Conservation (phyloP, 1,140 invertebrate species). For the Camponotus floridanus region DNA sequence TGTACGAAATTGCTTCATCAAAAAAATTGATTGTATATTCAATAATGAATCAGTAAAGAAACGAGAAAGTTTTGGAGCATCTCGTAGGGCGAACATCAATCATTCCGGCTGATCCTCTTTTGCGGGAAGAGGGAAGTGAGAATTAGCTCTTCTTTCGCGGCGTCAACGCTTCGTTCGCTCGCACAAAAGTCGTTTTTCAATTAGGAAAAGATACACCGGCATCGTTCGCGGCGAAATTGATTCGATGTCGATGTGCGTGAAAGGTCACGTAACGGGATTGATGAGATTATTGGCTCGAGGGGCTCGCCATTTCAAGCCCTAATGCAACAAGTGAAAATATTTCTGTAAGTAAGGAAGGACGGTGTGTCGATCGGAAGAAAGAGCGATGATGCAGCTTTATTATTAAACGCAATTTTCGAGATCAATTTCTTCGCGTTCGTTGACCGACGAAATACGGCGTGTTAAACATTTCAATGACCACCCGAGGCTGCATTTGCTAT, state of each 20-base stretch:
- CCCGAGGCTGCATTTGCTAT: slow-evolving; percentile 38
- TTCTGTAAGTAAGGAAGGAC: slow-evolving; percentile 22
- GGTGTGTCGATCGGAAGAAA: slow-evolving; percentile 22
- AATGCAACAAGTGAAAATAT: slow-evolving; percentile 63
- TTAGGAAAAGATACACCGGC: slow-evolving; percentile 49
- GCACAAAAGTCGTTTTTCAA: slow-evolving; percentile 53
- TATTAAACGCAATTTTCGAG: slow-evolving; percentile 53
- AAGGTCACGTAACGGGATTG: slow-evolving; percentile 59
- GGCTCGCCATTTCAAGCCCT: slow-evolving; percentile 52
- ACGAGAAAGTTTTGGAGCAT: neutral
- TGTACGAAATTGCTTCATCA: neutral
- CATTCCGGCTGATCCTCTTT: slow-evolving; percentile 51
- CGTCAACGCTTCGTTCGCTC: slow-evolving; percentile 16
- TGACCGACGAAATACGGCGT: neutral
- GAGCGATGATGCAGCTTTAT: slow-evolving; percentile 48
- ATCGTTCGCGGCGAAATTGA: slow-evolving; percentile 47
- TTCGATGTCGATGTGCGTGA: slow-evolving; percentile 57
- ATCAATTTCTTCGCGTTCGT: slow-evolving; percentile 35
- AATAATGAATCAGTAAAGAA: neutral
- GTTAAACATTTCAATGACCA: slow-evolving; percentile 35
- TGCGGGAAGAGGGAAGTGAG: slow-evolving; percentile 31
- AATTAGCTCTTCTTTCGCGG: slow-evolving; percentile 31
- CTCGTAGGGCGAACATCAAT: slow-evolving; percentile 39
- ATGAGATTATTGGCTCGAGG: slow-evolving; percentile 56
- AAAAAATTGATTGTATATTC: slow-evolving; percentile 11